Evolutionary conservation across 2,113 vertebrate genomes (phyloP).

Genomic region (Tragelaphus buxtoni): DNA sequence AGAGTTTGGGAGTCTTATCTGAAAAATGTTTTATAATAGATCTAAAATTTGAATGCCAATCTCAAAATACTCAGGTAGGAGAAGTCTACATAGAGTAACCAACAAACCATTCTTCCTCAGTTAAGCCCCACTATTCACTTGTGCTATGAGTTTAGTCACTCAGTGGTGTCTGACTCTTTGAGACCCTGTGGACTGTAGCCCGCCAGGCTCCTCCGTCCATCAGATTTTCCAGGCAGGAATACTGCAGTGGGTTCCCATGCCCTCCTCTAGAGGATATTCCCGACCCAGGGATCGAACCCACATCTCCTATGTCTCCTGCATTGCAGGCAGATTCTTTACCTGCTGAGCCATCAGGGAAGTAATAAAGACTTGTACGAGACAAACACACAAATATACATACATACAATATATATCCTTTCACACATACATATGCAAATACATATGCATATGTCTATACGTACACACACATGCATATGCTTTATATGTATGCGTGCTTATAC

Average conservation of each 20-base stretch:
- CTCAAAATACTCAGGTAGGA: not conserved
- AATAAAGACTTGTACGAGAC: not conserved
- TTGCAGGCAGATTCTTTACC: not conserved
- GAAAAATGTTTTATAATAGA: not conserved
- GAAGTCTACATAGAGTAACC: not conserved
- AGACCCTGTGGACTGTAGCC: not conserved
- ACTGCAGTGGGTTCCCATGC: not conserved
- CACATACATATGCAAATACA: not conserved
- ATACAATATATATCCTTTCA: not conserved
- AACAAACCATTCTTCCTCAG: not conserved
- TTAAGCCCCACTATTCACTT: not conserved
- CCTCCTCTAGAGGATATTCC: not conserved
- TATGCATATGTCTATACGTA: not conserved
- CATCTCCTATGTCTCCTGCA: not conserved
- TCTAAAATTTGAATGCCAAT: not conserved
- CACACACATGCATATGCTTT: accelerated
- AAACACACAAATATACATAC: not conserved
- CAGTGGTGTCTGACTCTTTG: not conserved
- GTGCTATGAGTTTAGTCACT: not conserved
- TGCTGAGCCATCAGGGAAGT: not conserved
- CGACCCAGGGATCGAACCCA: not conserved
- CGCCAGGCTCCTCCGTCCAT: not conserved
- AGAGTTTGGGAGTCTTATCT: not conserved
- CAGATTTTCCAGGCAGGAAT: not conserved
- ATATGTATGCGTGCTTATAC: not conserved